These are phyloP conservation scores for Bos indicus DNA, from an alignment of 2,113 vertebrate species.

Conservation along the genomic window DNA sequence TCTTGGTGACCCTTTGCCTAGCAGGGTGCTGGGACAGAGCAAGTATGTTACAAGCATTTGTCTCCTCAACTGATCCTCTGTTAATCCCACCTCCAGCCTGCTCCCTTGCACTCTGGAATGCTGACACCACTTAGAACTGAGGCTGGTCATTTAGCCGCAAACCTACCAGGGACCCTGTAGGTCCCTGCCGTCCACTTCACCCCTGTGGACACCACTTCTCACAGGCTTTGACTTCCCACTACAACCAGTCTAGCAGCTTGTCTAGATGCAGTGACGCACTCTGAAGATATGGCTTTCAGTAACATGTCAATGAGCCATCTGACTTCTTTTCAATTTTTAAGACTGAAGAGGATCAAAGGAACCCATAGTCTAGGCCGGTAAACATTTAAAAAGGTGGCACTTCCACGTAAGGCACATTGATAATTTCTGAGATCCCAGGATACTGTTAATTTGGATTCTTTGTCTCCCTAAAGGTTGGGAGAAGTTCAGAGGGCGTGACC, in stretches of 20 bases:
- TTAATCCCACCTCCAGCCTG: no score
- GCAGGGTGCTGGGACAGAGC: background rate
- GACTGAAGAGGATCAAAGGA: background rate
- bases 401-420: background rate
- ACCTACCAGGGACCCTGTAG: rapidly evolving
- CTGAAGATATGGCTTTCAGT: background rate
- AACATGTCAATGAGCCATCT: background rate
- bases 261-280: rapidly evolving
- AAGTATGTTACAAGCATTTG: no score
- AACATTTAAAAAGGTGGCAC: background rate
- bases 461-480: background rate
- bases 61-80: background rate
- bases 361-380: background rate
- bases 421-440: background rate
- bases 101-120: background rate
- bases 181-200: background rate
- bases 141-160: background rate
- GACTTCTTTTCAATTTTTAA: background rate
- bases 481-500: background rate
- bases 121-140: no score
- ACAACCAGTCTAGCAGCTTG: background rate
- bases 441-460: background rate
- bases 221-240: background rate
- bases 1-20: background rate
- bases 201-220: background rate